These are phyloP conservation scores for Ormyrus thymus DNA, from an alignment of 2,888 invertebrate genomes.

Conservation along the genomic window DNA sequence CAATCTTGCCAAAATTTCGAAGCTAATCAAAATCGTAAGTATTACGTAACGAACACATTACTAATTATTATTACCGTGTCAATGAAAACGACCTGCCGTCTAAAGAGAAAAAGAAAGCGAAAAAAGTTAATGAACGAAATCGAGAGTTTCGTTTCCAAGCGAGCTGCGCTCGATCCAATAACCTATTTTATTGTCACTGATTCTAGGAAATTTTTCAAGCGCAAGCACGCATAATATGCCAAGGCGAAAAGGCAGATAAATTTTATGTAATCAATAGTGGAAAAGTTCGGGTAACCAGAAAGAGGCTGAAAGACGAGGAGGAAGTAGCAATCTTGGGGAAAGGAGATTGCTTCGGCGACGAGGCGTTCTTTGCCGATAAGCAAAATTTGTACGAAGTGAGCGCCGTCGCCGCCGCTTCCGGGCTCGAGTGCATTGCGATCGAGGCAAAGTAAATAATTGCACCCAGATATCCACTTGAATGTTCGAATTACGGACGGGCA, in stretches of 20 bases:
- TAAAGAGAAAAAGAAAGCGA: too few species aligned
- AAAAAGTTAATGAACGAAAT: too few species aligned
- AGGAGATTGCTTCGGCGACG: conserved; percentile 92
- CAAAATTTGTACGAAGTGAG: conserved; percentile 83
- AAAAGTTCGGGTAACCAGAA: conserved; percentile 83
- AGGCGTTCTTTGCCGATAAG: conserved; percentile 88
- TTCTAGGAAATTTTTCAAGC: conserved; percentile 85
- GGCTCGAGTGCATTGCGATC: conserved; percentile 90
- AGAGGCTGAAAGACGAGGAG: conserved; percentile 77
- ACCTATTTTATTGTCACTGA: not conserved
- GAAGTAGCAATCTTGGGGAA: conserved; percentile 81
- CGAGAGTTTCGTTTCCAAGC: not conserved
- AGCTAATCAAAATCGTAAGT: conserved; percentile 80
- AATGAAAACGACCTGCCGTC: too few species aligned
- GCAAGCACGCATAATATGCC: conserved; percentile 85
- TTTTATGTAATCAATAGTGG: conserved; percentile 93
- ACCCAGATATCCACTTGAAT: too few species aligned
- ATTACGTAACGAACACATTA: not conserved
- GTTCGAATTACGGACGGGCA: too few species aligned
- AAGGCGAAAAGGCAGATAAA: conserved; percentile 88
- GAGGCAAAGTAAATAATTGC: conserved; percentile 73
- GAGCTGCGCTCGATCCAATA: not conserved
- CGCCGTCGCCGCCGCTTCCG: conserved; percentile 88
- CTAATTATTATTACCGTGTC: too few species aligned
- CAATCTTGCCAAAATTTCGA: conserved; percentile 86